Conservation (phyloP, 2,797 vertebrate species). For the Calcarius lapponicus region DNA sequence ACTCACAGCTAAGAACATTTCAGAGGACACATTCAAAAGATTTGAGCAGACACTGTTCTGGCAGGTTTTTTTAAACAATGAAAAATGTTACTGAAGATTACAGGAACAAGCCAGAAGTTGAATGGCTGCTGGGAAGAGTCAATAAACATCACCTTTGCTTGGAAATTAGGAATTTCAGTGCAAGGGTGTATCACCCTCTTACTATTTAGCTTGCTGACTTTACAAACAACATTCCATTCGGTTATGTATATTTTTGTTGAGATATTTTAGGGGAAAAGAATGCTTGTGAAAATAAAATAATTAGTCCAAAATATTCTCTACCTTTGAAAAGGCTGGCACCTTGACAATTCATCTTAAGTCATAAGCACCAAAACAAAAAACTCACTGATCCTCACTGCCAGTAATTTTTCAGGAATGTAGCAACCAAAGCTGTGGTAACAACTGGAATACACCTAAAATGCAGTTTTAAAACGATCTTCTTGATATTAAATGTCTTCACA, state of each 20-base stretch:
- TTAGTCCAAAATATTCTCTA: conserved; percentile 30
- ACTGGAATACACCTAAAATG: not conserved
- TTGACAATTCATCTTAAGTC: conserved; percentile 28
- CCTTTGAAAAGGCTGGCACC: conserved; percentile 47
- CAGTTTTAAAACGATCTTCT: not conserved
- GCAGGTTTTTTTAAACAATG: conserved; percentile 25
- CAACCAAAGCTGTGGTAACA: conserved; percentile 6
- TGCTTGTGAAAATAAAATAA: conserved; percentile 17
- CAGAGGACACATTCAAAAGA: conserved; percentile 1
- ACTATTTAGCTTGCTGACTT: not conserved
- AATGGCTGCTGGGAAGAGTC: not conserved
- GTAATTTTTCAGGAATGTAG: conserved; percentile 27
- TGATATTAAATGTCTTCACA: not conserved
- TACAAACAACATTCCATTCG: conserved; percentile 51
- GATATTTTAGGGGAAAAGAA: conserved; percentile 18
- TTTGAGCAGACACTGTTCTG: conserved; percentile 12
- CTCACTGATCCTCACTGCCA: not conserved
- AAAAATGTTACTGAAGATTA: conserved; percentile 12
- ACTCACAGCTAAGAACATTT: conserved; percentile 7
- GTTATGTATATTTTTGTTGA: conserved; percentile 54
- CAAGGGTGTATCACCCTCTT: not conserved
- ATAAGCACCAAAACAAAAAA: conserved; percentile 22
- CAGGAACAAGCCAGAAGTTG: conserved; percentile 11
- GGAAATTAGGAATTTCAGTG: not conserved
- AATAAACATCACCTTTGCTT: conserved; percentile 41